Percentiles rank a stretch among this genome's conserved stretches.
These are phyloP conservation scores for Hydraecia micacea DNA, from an alignment of 2,888 invertebrate genomes.

Conservation along the genomic window DNA sequence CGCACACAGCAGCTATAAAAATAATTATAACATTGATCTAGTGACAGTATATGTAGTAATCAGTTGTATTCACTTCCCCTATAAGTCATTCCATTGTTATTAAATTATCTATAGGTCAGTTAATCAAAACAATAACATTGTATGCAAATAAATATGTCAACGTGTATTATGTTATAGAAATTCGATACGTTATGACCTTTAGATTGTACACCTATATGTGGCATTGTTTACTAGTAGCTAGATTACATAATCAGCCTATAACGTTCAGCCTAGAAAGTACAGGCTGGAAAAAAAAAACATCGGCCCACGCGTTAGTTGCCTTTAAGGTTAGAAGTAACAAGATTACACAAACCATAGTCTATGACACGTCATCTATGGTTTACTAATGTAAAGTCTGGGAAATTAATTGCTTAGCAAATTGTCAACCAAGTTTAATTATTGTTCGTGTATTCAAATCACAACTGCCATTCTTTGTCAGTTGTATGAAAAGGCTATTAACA, in stretches of 20 bases:
- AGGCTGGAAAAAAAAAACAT: too few species aligned
- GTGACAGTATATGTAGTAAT: neutral
- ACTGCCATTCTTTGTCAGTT: neutral
- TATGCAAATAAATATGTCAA: constrained; percentile 34
- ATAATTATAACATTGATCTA: constrained; percentile 21
- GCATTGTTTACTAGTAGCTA: neutral
- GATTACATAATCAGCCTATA: neutral
- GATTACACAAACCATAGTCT: neutral
- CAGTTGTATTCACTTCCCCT: neutral
- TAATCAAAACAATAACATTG: constrained; percentile 44
- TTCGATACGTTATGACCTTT: constrained; percentile 24
- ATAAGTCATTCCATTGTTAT: constrained; percentile 34
- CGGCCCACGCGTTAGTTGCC: too few species aligned
- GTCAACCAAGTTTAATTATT: too few species aligned
- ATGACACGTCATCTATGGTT: neutral
- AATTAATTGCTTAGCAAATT: too few species aligned
- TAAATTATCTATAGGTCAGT: constrained; percentile 45
- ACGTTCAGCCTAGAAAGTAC: too few species aligned
- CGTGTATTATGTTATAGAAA: constrained; percentile 18
- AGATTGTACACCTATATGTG: neutral
- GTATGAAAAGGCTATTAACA: neutral
- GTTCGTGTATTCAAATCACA: neutral
- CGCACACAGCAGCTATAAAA: neutral
- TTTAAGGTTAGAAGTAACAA: neutral
- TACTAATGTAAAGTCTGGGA: too few species aligned